A percentile compares a stretch with the other conserved stretches of the same genome.
Evolutionary conservation across 2,797 vertebrate genomes (phyloP).

Genomic region (Halcyon chelicuti): DNA sequence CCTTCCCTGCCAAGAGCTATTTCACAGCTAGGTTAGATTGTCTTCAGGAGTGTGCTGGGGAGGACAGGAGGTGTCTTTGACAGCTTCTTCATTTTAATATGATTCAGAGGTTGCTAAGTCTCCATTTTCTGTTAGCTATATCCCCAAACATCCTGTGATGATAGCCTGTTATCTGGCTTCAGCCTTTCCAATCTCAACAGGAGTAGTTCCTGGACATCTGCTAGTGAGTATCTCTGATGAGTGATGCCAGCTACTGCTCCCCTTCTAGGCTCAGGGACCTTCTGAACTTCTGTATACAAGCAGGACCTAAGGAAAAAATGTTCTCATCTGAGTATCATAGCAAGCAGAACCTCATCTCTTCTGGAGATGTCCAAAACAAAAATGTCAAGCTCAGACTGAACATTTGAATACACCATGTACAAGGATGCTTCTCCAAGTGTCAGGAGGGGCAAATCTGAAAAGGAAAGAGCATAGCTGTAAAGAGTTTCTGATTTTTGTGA

Average conservation of each 20-base stretch:
- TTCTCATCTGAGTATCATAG: neutral
- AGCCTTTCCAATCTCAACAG: neutral
- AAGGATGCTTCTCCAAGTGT: neutral
- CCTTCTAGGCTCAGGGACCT: neutral
- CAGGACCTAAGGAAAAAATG: neutral
- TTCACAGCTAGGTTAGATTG: neutral
- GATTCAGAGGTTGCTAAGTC: constrained; percentile 13
- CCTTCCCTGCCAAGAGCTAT: constrained; percentile 37
- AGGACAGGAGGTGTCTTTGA: constrained; percentile 26
- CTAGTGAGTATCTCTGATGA: neutral
- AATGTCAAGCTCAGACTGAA: neutral
- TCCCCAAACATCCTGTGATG: neutral
- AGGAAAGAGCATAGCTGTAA: neutral
- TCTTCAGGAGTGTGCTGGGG: neutral
- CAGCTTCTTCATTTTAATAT: neutral
- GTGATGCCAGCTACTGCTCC: neutral
- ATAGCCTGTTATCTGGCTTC: neutral
- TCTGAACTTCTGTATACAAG: neutral
- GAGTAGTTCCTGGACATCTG: neutral
- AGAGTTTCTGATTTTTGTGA: neutral
- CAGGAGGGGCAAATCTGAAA: neutral
- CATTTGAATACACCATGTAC: neutral
- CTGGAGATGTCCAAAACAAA: neutral
- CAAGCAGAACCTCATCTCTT: neutral
- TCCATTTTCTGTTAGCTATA: neutral